Evolutionary conservation across 2,888 invertebrate genomes (phyloP), one percentile per base, ranked within the genome.

Genomic region (Nomada fucata): DNA sequence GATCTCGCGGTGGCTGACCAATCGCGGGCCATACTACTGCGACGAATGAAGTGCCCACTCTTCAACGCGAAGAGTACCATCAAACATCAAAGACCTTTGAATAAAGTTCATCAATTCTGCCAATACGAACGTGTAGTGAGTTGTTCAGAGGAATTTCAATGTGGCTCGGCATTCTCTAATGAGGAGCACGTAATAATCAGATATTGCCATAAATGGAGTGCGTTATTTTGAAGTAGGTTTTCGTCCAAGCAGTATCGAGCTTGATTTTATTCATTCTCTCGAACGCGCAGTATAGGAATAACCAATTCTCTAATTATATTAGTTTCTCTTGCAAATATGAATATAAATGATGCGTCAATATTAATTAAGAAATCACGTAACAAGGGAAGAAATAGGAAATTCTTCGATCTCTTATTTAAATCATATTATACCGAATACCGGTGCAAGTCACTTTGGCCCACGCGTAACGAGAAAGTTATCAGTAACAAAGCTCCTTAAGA

Each of bases 1-100:
- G 23, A 18, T 55, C 15, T n/a, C 52, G 52, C 26, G 4, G 20
- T 4, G 60, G 52, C 65, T 67, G 65, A 60, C 36, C 44, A 77
- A 29, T 67, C 44, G 59, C 52, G n/a, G 29, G 7, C 44, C 29
- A 4, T 50, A 77, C 44, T 36, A 74, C 65, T 67, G 65, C 11
- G 26, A 23, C 1, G 13, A 67, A 69, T 11, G 53, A 53, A 75
- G 69, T 10, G 36, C 36, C 36, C 36, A 53, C 50, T 20, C 60
- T 77, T 13, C 18, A 36, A 13, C 13, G n/a, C 13, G 47, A 69
- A 61, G 26, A 61, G 69, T 53, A 44, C 52, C 44, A 60, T 61
- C 47, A 36, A 57, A 47, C 29, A 57, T 47, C 29, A 73, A 55
- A 73, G 57, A 29, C 29, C 11, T 53, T 23, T 15, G 10, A 50